Base-by-base conservation (phyloP, 2,888 invertebrate genomes). In the Chymomyza amoena region DNA sequence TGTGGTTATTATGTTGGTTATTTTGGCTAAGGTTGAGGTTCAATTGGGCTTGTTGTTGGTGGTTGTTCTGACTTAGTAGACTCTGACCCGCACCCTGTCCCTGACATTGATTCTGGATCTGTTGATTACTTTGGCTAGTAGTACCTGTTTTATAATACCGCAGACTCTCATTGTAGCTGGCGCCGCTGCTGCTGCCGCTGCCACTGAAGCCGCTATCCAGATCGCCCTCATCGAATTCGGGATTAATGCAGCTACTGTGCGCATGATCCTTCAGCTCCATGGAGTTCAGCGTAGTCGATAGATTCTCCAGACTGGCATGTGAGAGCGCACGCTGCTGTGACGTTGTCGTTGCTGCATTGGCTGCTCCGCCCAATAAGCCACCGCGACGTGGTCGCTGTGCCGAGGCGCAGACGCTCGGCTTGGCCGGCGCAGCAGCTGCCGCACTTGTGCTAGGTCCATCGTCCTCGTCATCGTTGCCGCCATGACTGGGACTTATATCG, bases 121-220 rank as follows among this genome's bases (percentile, higher is more conserved):
- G 78, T 61, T 65, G 69, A 7, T 79, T 72, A 54, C 62, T 80
- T 45, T 79, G 82, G 74, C 88, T 78, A 73, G 81, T 73, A 76
- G 88, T 88, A 76, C 86, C 90, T 72, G 92, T 90, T 84, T 92
- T 92, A 74, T 92, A 91, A 82, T 92, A 92, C 77, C 95, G 93
- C 89, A 95, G 92, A 90, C 95, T 95, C 81, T 95, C 95, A 51
- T 95, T 95, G 92, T 96, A 96, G 92, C 96, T 96, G 91, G 95
- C 96, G 89, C 96, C 96, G 91, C 96, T 96, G 89, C 96, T 96
- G 93, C 96, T 96, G 81, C 92, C 92, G 77, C 92, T 92, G 92
- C 92, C 92, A 75, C 92, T 92, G 92, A 96, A 96, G 69, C 96
- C 96, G 90, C 96, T 96, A 92, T 96, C 96, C 90, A 96, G 93